Conservation (phyloP, 2,113 vertebrate genomes). For the Holacanthus passer region DNA sequence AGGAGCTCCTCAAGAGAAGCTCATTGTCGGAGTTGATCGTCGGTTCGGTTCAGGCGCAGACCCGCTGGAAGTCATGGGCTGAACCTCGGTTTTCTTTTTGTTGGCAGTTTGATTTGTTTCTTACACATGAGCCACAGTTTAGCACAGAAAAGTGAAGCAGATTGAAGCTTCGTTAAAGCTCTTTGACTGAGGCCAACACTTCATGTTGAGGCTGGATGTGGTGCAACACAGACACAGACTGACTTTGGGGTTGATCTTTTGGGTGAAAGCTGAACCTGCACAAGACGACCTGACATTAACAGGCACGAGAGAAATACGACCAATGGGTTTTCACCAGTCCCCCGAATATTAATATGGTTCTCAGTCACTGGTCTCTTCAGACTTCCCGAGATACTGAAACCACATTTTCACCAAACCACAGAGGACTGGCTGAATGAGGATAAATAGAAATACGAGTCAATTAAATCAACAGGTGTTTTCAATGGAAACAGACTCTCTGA, state of each 20-base stretch:
- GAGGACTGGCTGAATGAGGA: constrained; percentile 13
- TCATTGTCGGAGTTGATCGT: no score
- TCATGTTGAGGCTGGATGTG: neutral
- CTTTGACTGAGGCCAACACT: neutral
- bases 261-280: neutral
- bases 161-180: no score
- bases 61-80: no score
- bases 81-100: no score
- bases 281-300: neutral
- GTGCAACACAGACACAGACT: neutral
- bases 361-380: neutral
- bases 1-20: no score
- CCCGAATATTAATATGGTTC: neutral
- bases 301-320: neutral
- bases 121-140: neutral
- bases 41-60: no score
- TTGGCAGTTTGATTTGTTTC: neutral
- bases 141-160: no score
- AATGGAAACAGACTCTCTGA: constrained; percentile 41
- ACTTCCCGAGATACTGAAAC: neutral
- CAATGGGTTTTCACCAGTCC: neutral
- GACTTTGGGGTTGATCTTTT: neutral
- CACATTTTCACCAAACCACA: neutral
- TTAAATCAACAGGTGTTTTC: constrained; percentile 63
- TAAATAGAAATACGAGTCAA: constrained; percentile 41